These are phyloP conservation scores for Gadopsis marmoratus DNA, from an alignment of 2,797 vertebrate genomes.

Conservation along the genomic window DNA sequence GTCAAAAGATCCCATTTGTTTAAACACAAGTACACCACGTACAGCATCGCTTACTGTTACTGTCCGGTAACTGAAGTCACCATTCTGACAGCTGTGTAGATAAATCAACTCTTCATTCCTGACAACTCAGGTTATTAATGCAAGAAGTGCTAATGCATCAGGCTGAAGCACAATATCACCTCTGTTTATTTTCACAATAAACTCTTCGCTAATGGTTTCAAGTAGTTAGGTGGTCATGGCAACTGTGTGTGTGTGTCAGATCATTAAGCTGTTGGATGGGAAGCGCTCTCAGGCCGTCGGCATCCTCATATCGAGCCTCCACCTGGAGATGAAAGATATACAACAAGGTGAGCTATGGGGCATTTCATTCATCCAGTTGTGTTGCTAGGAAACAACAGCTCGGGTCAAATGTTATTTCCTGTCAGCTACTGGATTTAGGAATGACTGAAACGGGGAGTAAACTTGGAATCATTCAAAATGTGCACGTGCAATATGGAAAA, in stretches of 20 bases:
- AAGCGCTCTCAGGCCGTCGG: slow-evolving; percentile 97
- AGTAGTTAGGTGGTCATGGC: slow-evolving; percentile 49
- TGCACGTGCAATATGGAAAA: neutral
- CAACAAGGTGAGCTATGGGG: slow-evolving; percentile 88
- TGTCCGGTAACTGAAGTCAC: neutral
- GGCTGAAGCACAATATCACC: neutral
- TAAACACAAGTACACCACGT: neutral
- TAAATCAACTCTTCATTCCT: neutral
- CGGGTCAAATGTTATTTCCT: neutral
- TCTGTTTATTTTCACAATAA: slow-evolving; percentile 26
- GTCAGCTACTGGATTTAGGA: neutral
- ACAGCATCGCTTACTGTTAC: neutral
- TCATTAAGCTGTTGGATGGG: slow-evolving; percentile 94
- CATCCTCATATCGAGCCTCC: slow-evolving; percentile 98
- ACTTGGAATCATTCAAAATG: neutral
- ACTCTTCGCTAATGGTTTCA: slow-evolving; percentile 53
- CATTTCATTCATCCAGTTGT: neutral
- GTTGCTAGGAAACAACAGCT: neutral
- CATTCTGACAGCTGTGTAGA: neutral
- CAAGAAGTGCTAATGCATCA: slow-evolving; percentile 1
- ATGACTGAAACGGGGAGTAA: neutral
- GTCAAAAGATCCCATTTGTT: neutral
- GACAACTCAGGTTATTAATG: slow-evolving; percentile 19
- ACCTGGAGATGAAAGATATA: slow-evolving; percentile 98
- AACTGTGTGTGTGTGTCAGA: slow-evolving; percentile 78